Percentiles rank a stretch among this genome's conserved stretches.
These are phyloP conservation scores for Habrosyne pyritoides DNA, from an alignment of 2,888 invertebrate species.

Conservation along the genomic window DNA sequence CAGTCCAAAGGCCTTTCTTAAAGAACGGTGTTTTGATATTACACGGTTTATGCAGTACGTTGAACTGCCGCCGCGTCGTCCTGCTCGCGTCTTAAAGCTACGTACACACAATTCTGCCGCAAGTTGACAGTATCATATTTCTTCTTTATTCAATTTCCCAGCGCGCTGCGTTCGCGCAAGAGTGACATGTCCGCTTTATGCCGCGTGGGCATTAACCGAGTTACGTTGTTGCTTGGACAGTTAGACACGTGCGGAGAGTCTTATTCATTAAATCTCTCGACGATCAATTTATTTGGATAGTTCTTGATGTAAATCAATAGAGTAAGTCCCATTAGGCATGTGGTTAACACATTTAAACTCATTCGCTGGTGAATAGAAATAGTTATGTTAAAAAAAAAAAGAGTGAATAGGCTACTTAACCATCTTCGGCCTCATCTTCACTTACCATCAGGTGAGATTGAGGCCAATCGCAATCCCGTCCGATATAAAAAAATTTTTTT, in stretches of 20 bases:
- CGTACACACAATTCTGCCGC: slow-evolving; percentile 41
- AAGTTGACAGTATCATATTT: slow-evolving; percentile 69
- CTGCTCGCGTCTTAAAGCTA: slow-evolving; percentile 23
- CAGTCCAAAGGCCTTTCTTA: not conserved
- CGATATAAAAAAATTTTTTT: no score
- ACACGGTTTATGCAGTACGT: slow-evolving; percentile 37
- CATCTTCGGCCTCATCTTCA: no score
- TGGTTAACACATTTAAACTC: no score
- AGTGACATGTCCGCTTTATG: slow-evolving; percentile 63
- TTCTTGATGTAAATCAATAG: not conserved
- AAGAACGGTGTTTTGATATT: not conserved
- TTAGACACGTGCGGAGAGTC: slow-evolving; percentile 37
- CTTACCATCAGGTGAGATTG: no score
- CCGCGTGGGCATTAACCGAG: slow-evolving; percentile 57
- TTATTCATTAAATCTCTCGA: slow-evolving; percentile 17
- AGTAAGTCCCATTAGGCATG: no score
- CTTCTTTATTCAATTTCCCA: slow-evolving; percentile 75
- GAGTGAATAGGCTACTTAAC: no score
- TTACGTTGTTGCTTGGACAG: slow-evolving; percentile 30
- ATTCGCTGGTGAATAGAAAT: no score
- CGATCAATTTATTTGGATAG: not conserved
- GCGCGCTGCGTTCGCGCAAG: slow-evolving; percentile 47
- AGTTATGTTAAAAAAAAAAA: no score
- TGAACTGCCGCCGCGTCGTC: slow-evolving; percentile 37
- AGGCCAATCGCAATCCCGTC: no score